phyloP scores from a whole-genome alignment of 53 echinoderm and acorn worm genomes.

The Actinopyga echinites region DNA sequence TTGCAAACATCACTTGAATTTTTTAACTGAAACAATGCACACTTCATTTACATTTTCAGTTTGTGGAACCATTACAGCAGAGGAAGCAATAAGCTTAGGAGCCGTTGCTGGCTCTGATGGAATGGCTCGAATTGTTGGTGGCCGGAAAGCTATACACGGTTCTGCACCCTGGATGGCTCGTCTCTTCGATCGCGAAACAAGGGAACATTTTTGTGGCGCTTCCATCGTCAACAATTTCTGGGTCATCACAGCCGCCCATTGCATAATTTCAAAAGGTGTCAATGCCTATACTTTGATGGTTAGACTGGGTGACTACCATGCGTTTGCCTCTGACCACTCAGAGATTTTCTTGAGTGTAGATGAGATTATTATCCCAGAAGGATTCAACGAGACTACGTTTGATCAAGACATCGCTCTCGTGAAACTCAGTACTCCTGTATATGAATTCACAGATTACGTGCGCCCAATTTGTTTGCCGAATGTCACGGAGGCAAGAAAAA shows the following conservation, averaged over 20 bases:
- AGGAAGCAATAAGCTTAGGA: slow-evolving; percentile 14
- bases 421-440: slow-evolving; percentile 47
- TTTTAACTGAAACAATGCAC: too few relatives aligned
- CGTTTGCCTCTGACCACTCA: slow-evolving; percentile 44
- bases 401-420: slow-evolving; percentile 83
- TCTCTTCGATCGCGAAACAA: slow-evolving; percentile 35
- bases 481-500: slow-evolving; percentile 5
- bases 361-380: slow-evolving; percentile 41
- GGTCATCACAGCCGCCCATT: slow-evolving; percentile 81
- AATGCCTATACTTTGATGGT: slow-evolving; percentile 38
- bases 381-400: slow-evolving; percentile 47
- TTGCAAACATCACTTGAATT: too few relatives aligned
- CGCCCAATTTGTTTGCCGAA: slow-evolving; percentile 81
- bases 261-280: slow-evolving; percentile 31
- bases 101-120: not conserved
- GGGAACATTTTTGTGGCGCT: slow-evolving; percentile 69
- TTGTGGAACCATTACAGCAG: slow-evolving; percentile 64
- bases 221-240: slow-evolving; percentile 72
- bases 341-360: slow-evolving; percentile 48
- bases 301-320: slow-evolving; percentile 80
- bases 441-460: slow-evolving; percentile 66
- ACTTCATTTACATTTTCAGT: too few relatives aligned
- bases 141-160: slow-evolving; percentile 61
- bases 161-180: slow-evolving; percentile 81
- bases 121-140: slow-evolving; percentile 60